Evolutionary conservation across 2,797 vertebrate genomes (phyloP), one percentile per base, ranked within the genome.

Genomic region (Takifugu ocellatus): DNA sequence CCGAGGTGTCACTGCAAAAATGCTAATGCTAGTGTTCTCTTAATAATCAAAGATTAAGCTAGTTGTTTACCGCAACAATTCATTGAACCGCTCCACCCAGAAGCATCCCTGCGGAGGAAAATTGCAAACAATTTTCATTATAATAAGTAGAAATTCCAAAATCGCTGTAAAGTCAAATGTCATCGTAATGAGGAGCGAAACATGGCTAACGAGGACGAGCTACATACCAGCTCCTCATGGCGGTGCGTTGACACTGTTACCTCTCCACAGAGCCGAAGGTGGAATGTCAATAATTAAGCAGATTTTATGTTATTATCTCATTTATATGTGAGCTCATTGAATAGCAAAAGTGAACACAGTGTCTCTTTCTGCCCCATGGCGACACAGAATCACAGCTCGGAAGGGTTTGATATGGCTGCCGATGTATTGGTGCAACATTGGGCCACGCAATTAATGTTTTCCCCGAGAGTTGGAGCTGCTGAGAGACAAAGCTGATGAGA

Each of bases 151-250:
- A 56, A 8, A 57, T 66, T 66, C 14, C 26, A 61, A 25, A 36
- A 39, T 69, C 62, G 68, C 27, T 25, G 39, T 27, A 1, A 44
- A 78, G 63, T 68, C 59, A 78, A 71, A 75, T 67, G 63, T 66
- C 57, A 51, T 14, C 15, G 53, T 70, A 74, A 80, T 75, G 72
- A 63, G 60, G 46, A 70, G 56, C 49, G 24, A 66, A 75, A 62
- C 64, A 25, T 50, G n/a, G 57, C 33, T 71, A 61, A 81, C 6
- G 0, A 73, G 75, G 25, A 61, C 62, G 21, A 12, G 68, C 61
- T 59, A 25, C 11, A 54, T 10, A 17, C 17, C 26, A n/a, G 51
- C 61, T 73, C 52, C 21, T 70, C 68, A 62, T 31, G 31, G 36
- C 60, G 74, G 79, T 58, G 61, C 64, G 59, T 65, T 25, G 12